phyloP scores from a whole-genome alignment of 2,888 invertebrate genomes.

The Mythimna impura region DNA sequence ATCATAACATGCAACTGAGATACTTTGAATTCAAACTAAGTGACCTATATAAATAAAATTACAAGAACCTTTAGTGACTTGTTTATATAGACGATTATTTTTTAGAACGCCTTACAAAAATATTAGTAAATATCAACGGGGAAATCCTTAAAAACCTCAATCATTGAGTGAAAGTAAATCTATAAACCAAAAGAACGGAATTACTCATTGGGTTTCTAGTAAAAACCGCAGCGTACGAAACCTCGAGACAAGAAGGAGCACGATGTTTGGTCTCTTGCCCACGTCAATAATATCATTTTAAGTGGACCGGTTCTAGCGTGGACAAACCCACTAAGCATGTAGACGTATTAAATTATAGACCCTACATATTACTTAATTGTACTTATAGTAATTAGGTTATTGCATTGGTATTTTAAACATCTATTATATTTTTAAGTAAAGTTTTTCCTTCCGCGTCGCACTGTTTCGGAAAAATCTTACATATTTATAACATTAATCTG shows the following conservation, averaged over 20 bases:
- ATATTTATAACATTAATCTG: not conserved
- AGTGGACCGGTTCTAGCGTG: slow-evolving; percentile 84
- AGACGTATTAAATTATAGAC: slow-evolving; percentile 76
- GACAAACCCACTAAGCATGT: slow-evolving; percentile 74
- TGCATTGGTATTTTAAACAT: slow-evolving; percentile 49
- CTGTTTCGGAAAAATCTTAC: slow-evolving; percentile 7
- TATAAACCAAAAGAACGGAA: slow-evolving; percentile 44
- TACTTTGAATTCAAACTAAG: slow-evolving; percentile 20
- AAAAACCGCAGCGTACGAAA: slow-evolving; percentile 67
- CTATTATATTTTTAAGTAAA: slow-evolving; percentile 23
- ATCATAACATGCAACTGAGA: slow-evolving; percentile 18
- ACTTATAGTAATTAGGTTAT: slow-evolving; percentile 52
- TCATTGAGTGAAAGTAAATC: slow-evolving; percentile 61
- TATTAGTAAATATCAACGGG: slow-evolving; percentile 37
- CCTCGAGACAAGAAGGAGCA: slow-evolving; percentile 46
- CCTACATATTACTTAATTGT: slow-evolving; percentile 62
- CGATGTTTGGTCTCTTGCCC: slow-evolving; percentile 68
- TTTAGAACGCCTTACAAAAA: slow-evolving; percentile 7
- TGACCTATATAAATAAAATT: slow-evolving; percentile 32
- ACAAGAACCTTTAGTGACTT: slow-evolving; percentile 22
- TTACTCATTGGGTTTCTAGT: slow-evolving; percentile 68
- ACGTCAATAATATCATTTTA: slow-evolving; percentile 85
- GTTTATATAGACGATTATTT: slow-evolving; percentile 9
- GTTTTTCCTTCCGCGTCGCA: slow-evolving; percentile 10
- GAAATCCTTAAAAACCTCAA: slow-evolving; percentile 44